A percentile compares a stretch with the other conserved stretches of the same genome.
phyloP scores from a whole-genome alignment of 2,888 invertebrate species.

The Esperia sulphurella region DNA sequence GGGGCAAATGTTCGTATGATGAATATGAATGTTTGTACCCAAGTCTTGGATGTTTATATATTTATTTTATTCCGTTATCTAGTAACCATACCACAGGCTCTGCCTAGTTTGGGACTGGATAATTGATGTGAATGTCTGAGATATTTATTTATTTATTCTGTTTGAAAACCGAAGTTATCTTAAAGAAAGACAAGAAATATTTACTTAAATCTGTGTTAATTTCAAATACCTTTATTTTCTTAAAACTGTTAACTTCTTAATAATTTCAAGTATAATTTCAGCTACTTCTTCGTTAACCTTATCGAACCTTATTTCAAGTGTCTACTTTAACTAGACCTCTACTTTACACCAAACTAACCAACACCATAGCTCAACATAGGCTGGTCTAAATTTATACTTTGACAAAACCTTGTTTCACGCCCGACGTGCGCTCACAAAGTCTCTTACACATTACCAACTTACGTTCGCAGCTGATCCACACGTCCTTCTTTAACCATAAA shows the following conservation, averaged over 20 bases:
- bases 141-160: too few relatives aligned
- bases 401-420: slow-evolving; percentile 74
- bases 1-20: too few relatives aligned
- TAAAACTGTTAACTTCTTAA: neutral
- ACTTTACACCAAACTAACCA: neutral
- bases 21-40: too few relatives aligned
- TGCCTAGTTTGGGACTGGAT: too few relatives aligned
- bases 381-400: slow-evolving; percentile 62
- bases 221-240: too few relatives aligned
- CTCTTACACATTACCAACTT: slow-evolving; percentile 47
- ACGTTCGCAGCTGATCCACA: slow-evolving; percentile 2
- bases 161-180: too few relatives aligned
- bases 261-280: neutral
- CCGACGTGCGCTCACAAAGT: slow-evolving; percentile 66
- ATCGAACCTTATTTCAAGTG: neutral
- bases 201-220: too few relatives aligned
- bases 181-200: too few relatives aligned
- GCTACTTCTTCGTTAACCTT: neutral
- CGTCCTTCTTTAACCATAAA: neutral
- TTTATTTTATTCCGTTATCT: too few relatives aligned
- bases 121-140: too few relatives aligned
- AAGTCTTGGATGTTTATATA: too few relatives aligned
- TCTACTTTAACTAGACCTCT: neutral
- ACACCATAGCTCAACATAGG: slow-evolving; percentile 27
- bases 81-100: too few relatives aligned